Evolutionary conservation across 2,888 invertebrate species (phyloP).

Genomic region (Abscondita cerata): DNA sequence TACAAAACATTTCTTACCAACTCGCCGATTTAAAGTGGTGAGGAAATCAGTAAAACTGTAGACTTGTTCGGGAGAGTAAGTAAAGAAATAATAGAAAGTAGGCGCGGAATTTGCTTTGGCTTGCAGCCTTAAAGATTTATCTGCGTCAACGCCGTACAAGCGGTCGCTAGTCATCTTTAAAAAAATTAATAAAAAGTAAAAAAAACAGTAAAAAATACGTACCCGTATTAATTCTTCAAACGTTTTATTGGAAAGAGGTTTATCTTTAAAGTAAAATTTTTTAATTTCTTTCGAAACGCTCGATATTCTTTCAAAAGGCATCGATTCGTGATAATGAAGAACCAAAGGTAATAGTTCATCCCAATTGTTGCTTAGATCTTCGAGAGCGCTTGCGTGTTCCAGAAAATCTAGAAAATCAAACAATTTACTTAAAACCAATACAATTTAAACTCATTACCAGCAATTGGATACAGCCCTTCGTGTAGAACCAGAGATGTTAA

Average conservation of each 20-base stretch:
- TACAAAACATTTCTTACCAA: slow-evolving; percentile 11
- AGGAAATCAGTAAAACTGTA: slow-evolving; percentile 5
- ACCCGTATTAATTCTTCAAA: slow-evolving; percentile 39
- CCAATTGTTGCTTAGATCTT: slow-evolving; percentile 64
- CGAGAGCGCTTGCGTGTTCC: slow-evolving; percentile 24
- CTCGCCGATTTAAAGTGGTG: not conserved
- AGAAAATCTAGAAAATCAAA: slow-evolving; percentile 44
- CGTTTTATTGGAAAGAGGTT: slow-evolving; percentile 56
- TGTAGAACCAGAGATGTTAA: slow-evolving; percentile 69
- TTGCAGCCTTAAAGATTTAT: slow-evolving; percentile 64
- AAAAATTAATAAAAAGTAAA: not conserved
- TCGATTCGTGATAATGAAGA: slow-evolving; percentile 68
- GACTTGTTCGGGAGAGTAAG: slow-evolving; percentile 47
- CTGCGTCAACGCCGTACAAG: slow-evolving; percentile 64
- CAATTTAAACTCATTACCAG: no score
- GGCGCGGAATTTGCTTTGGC: slow-evolving; percentile 63
- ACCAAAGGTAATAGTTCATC: slow-evolving; percentile 66
- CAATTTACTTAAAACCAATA: no score
- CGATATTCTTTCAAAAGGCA: slow-evolving; percentile 59
- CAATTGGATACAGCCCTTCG: slow-evolving; percentile 74
- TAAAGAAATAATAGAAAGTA: slow-evolving; percentile 67
- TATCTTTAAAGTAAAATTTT: slow-evolving; percentile 63
- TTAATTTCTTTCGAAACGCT: slow-evolving; percentile 63
- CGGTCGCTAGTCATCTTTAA: slow-evolving; percentile 67
- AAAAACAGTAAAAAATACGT: not conserved